Base-by-base conservation (phyloP, 2,113 vertebrate species). In the Dasyprocta punctata region DNA sequence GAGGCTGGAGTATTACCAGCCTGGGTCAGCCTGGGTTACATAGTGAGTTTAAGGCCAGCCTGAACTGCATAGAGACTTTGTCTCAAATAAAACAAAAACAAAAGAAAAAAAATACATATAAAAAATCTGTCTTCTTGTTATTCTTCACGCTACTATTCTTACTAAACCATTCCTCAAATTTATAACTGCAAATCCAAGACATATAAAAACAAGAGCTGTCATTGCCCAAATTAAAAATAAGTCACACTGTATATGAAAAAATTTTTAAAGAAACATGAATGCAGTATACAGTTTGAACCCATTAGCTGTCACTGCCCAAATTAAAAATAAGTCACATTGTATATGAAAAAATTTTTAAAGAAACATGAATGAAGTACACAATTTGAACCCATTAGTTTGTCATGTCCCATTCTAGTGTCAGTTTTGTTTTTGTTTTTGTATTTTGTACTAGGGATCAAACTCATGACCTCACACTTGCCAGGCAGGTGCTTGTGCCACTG, bases 211-310 rank as follows among this genome's bases (percentile, higher is more conserved):
- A 85, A 52, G 49, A n/a, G 26, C 82, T 67, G 54, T 86, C 47
- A 94, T 38, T 81, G 73, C 47, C 54, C 36, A 86, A 83, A 90
- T 65, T 73, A 97, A 60, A 95, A n/a, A n/a, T n/a, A n/a, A 47
- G 80, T 47, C 52, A 89, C 47, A 77, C 38, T 24, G n/a, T 67
- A 33, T 54, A 78, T 47, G 22, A 84, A 84, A 52, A 89, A 54
- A 16, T 54, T 28, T 28, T 65, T 65, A 52, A 60, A 44, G 13
- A 71, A 96, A 69, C 26, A 61, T 20, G 87, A 91, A 54, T 24
- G 71, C 82, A 86, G 56, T 22, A 67, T 54, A 65, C 47, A 85
- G 52, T 91, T 65, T 92, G 30, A 95, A 67, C 16, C 28, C 9
- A 67, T 38, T 2, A 87, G 41, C n/a, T n/a, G n/a, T n/a, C n/a